Evolutionary conservation across 2,888 invertebrate species (phyloP).

Genomic region (Caenorhabditis becei): DNA sequence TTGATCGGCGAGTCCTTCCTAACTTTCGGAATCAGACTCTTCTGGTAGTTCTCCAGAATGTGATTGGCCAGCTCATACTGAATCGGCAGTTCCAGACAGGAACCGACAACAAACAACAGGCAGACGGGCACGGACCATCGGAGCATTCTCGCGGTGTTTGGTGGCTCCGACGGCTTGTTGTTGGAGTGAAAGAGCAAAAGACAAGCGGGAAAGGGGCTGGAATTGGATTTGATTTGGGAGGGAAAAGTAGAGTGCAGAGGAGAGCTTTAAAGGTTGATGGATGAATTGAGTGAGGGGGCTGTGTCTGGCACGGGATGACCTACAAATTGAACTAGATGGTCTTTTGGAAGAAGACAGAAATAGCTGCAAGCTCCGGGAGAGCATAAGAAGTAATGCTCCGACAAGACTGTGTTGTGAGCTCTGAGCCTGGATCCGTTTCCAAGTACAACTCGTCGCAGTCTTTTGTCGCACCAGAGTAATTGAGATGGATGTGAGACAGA

Average conservation of each 20-base stretch:
- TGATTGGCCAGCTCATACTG: slow-evolving; percentile 61
- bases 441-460: neutral
- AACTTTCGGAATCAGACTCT: slow-evolving; percentile 57
- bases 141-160: neutral
- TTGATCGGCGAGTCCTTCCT: slow-evolving; percentile 48
- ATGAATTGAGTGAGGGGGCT: neutral
- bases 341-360: neutral
- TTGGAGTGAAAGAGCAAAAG: neutral
- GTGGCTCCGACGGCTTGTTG: neutral
- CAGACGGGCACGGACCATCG: neutral
- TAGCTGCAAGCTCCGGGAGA: too few relatives aligned
- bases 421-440: too few relatives aligned
- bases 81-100: slow-evolving; percentile 27
- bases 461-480: neutral
- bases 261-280: slow-evolving; percentile 4
- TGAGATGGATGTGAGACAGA: neutral
- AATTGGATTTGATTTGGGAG: neutral
- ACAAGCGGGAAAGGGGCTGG: neutral
- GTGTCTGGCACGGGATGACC: slow-evolving; percentile 4
- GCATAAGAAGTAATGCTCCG: neutral
- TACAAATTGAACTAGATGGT: neutral
- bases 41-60: slow-evolving; percentile 59
- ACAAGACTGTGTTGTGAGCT: neutral
- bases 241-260: neutral
- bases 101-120: neutral